Base-by-base conservation (phyloP, 2,113 vertebrate species). In the Nesoenas mayeri region DNA sequence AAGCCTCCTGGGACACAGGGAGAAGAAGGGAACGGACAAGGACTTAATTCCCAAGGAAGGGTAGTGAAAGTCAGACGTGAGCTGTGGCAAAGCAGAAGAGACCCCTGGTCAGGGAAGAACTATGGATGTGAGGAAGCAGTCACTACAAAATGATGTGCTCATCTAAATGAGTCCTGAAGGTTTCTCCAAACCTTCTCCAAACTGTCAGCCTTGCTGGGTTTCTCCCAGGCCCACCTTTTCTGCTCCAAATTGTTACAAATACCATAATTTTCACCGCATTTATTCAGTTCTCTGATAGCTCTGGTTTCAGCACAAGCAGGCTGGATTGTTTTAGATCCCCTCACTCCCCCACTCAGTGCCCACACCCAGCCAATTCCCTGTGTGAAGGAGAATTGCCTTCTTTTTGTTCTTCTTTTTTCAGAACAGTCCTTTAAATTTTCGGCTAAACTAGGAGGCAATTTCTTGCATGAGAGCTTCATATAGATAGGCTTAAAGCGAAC, bases 401-500 rank as follows among this genome's bases (percentile, higher is more conserved):
- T 53, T 78, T 50, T 21, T 18, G 53, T 44, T 50, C 44, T 32
- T n/a, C n/a, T 32, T 21, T 8, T 9, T 25, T 4, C 75, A 93
- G 84, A 97, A 97, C 44, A 85, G 92, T 96, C 96, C 97, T 98
- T 98, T 96, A 97, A 94, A 93, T 96, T 97, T 91, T 97, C 95
- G 97, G 93, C 91, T 93, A 95, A 97, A 95, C 91, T 95, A 89
- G 97, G 94, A 98, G 79, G 91, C 96, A 97, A 97, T 98, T 98
- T 98, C 97, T 98, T 98, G 98, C 98, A 97, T 98, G 98, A 98
- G 65, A 97, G 95, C 97, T 97, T 98, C 75, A 6, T 94, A 97
- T 88, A 96, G 95, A 95, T 97, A 96, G 92, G 94, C 93, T 96
- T 97, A 97, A 96, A 97, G 77, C 79, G 96, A 97, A 96, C 22